Evolutionary conservation across 2,797 vertebrate species (phyloP).

Genomic region (Garrulus glandarius): DNA sequence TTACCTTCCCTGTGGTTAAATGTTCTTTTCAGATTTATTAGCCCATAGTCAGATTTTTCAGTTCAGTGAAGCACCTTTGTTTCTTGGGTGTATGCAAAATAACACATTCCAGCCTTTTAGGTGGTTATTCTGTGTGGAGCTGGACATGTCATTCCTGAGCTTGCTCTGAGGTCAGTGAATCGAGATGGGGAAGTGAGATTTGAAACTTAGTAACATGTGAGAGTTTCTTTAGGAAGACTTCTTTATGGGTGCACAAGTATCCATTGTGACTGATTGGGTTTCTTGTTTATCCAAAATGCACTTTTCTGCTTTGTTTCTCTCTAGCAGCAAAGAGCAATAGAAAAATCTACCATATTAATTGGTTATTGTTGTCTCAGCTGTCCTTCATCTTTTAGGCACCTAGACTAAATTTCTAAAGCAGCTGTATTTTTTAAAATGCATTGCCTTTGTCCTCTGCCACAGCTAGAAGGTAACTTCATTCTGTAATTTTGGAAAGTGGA

Average conservation of each 20-base stretch:
- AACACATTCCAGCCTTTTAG: neutral
- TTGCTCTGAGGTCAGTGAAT: neutral
- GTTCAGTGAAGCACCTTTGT: neutral
- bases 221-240: neutral
- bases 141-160: neutral
- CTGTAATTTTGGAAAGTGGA: neutral
- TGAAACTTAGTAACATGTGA: neutral
- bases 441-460: neutral
- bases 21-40: neutral
- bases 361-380: neutral
- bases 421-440: neutral
- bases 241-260: accelerated
- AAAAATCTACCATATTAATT: neutral
- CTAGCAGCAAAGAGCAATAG: neutral
- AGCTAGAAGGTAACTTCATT: neutral
- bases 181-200: neutral
- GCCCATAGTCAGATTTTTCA: neutral
- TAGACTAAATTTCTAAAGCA: neutral
- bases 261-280: neutral
- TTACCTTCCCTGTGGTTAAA: neutral
- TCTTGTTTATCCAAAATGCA: neutral
- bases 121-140: neutral
- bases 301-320: neutral
- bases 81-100: neutral
- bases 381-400: neutral